Evolutionary conservation across 2,888 invertebrate genomes (phyloP).

Genomic region (Cenopis cana): DNA sequence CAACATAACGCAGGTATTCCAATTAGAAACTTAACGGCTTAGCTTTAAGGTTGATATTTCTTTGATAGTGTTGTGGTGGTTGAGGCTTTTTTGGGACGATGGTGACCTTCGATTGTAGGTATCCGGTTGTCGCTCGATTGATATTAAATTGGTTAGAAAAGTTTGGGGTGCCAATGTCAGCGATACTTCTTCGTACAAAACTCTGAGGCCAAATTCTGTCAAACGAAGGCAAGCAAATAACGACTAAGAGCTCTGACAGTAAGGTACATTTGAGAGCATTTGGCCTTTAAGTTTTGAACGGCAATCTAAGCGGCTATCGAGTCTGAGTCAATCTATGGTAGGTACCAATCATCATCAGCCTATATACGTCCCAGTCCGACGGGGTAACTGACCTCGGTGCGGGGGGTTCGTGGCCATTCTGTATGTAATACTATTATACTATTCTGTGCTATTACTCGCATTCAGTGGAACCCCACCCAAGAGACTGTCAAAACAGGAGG

Average conservation of each 20-base stretch:
- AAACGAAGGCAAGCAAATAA: too few relatives aligned
- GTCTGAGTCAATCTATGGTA: too few relatives aligned
- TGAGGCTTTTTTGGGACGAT: neutral
- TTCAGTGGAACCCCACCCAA: constrained; percentile 2
- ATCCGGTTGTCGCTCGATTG: constrained; percentile 23
- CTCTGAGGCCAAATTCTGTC: too few relatives aligned
- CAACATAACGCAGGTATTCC: neutral
- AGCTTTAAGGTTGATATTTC: neutral
- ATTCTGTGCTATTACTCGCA: neutral
- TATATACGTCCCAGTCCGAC: neutral
- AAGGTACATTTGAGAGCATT: too few relatives aligned
- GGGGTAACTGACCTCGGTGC: neutral
- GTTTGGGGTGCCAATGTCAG: neutral
- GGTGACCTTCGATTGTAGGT: constrained; percentile 23
- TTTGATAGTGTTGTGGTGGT: neutral
- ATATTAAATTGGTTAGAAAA: neutral
- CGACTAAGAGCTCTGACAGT: too few relatives aligned
- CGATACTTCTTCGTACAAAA: too few relatives aligned
- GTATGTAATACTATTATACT: too few relatives aligned
- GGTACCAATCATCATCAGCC: neutral
- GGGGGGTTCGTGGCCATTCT: too few relatives aligned
- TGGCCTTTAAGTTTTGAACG: too few relatives aligned
- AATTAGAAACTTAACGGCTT: neutral
- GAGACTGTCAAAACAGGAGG: constrained; percentile 12
- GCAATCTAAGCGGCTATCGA: too few relatives aligned